Evolutionary conservation across 2,888 invertebrate species (phyloP).

Genomic region (Ophion ventricosus): DNA sequence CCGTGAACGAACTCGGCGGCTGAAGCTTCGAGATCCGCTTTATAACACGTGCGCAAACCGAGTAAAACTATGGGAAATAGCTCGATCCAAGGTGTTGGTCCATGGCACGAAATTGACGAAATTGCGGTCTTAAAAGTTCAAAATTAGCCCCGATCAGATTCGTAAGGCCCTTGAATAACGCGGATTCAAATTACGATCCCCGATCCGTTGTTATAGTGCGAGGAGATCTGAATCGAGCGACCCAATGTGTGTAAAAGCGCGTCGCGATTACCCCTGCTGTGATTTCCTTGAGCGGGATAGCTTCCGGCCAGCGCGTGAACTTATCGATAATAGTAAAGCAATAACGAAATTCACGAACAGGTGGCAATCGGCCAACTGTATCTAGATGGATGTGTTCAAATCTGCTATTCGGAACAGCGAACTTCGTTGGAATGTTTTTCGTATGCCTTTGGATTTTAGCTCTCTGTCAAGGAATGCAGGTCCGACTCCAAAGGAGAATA

Average conservation of each 20-base stretch:
- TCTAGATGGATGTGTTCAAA: constrained; percentile 69
- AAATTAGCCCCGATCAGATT: neutral
- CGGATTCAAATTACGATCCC: constrained; percentile 24
- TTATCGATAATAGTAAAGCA: constrained; percentile 77
- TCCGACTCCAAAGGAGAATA: constrained; percentile 71
- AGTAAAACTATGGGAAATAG: constrained; percentile 3
- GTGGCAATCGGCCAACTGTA: constrained; percentile 76
- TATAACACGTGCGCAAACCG: constrained; percentile 13
- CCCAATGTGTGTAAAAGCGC: neutral
- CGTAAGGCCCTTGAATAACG: neutral
- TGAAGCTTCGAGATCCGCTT: constrained; percentile 35
- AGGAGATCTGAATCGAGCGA: constrained; percentile 15
- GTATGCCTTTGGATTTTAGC: constrained; percentile 74
- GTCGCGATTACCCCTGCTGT: constrained; percentile 48
- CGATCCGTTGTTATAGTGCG: constrained; percentile 5
- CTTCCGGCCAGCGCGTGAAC: constrained; percentile 72
- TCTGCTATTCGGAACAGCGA: constrained; percentile 27
- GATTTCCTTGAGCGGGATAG: constrained; percentile 65
- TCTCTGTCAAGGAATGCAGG: constrained; percentile 75
- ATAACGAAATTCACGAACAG: constrained; percentile 73
- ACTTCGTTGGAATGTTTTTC: constrained; percentile 3
- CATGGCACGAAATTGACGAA: constrained; percentile 26
- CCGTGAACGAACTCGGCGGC: constrained; percentile 55
- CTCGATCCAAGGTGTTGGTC: neutral
- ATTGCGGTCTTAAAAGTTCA: neutral